Evolutionary conservation across 2,888 invertebrate genomes (phyloP).

Genomic region (Gryllus longicercus): DNA sequence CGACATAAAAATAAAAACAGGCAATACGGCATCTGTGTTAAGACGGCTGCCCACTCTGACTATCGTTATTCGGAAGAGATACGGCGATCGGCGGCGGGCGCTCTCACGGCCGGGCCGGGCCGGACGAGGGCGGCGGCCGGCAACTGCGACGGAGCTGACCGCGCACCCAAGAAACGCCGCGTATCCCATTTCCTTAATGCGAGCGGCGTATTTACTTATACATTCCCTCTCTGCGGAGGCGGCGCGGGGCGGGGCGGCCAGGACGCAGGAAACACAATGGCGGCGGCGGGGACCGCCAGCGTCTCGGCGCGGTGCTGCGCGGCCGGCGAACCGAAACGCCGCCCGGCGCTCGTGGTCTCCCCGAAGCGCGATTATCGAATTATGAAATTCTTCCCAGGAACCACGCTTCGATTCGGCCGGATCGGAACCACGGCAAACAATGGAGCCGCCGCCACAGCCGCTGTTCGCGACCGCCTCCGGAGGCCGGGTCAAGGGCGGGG

Average conservation of each 20-base stretch:
- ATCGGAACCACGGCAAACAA: conserved; percentile 8
- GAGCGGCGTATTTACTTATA: not conserved
- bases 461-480: not conserved
- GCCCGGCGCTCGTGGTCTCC: not conserved
- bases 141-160: no score
- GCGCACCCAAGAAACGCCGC: not conserved
- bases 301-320: not conserved
- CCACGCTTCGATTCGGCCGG: conserved; percentile 1
- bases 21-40: no score
- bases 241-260: not conserved
- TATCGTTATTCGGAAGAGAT: no score
- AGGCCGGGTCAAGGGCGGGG: not conserved
- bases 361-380: conserved; percentile 11
- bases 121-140: no score
- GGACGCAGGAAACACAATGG: not conserved
- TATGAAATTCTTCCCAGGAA: conserved; percentile 9
- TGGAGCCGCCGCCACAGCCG: not conserved
- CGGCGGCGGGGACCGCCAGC: not conserved
- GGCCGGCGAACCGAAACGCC: conserved; percentile 6
- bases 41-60: no score
- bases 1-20: no score
- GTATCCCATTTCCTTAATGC: not conserved
- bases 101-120: no score
- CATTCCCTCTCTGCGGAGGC: not conserved
- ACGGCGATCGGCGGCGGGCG: no score